phyloP scores from a whole-genome alignment of 2,888 invertebrate species.

The Tethea ocularis region DNA sequence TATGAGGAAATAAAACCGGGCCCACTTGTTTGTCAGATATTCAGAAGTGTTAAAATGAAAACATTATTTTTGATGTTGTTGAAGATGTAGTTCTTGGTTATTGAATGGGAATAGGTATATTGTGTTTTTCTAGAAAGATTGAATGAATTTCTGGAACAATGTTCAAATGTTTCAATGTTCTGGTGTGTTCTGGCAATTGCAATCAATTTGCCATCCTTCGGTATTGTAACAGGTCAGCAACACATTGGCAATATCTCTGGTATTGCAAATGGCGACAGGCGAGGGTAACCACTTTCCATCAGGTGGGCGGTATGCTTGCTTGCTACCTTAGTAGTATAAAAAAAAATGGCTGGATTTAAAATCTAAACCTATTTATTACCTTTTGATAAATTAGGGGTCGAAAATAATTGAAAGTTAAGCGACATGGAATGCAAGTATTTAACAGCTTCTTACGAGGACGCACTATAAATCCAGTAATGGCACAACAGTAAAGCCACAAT shows the following conservation, averaged over 20 bases:
- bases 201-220: too few species aligned
- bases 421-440: not conserved
- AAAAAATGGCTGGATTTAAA: too few species aligned
- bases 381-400: not conserved
- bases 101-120: not conserved
- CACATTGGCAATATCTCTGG: too few species aligned
- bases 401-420: not conserved
- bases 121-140: not conserved
- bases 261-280: too few species aligned
- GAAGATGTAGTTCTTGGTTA: not conserved
- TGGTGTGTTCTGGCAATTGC: too few species aligned
- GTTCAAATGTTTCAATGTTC: too few species aligned
- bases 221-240: too few species aligned
- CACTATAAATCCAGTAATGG: not conserved
- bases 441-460: not conserved
- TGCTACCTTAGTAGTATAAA: too few species aligned
- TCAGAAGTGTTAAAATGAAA: slow-evolving; percentile 26
- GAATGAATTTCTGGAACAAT: too few species aligned
- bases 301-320: too few species aligned
- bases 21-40: slow-evolving; percentile 44
- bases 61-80: slow-evolving; percentile 20
- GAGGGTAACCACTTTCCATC: too few species aligned
- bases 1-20: slow-evolving; percentile 51
- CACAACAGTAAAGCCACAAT: not conserved
- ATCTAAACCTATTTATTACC: too few species aligned